These are phyloP conservation scores for Drosophila grimshawi DNA, from an alignment of 1,140 invertebrate genomes.

Conservation along the genomic window DNA sequence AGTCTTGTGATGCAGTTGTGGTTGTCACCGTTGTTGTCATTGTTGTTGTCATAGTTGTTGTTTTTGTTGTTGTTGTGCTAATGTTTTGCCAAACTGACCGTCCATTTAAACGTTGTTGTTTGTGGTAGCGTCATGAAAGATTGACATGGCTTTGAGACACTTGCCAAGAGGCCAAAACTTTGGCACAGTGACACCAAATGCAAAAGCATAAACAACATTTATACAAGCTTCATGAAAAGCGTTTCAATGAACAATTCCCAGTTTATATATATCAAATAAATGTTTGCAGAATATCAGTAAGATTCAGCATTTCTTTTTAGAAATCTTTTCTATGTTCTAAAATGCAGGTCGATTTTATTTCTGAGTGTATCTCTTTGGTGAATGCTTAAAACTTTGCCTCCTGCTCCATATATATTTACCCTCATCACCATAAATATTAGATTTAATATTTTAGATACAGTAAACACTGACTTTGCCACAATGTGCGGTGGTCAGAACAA, in stretches of 20 bases:
- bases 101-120: constrained; percentile 63
- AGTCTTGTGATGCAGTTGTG: constrained; percentile 55
- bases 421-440: neutral
- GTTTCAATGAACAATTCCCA: too few species aligned
- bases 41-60: constrained; percentile 12
- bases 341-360: too few species aligned
- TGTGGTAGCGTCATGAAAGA: constrained; percentile 25
- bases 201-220: neutral
- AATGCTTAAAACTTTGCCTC: neutral
- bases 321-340: too few species aligned
- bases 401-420: neutral
- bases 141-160: constrained; percentile 32
- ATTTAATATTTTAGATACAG: neutral
- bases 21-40: neutral
- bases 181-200: constrained; percentile 18
- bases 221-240: too few species aligned
- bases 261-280: too few species aligned
- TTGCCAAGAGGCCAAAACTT: constrained; percentile 7
- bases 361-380: too few species aligned
- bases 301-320: neutral
- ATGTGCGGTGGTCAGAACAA: constrained; percentile 56
- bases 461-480: constrained; percentile 20
- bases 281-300: neutral
- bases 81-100: constrained; percentile 77
- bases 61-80: constrained; percentile 44